These are phyloP conservation scores for Tyrophagus putrescentiae DNA, from an alignment of 1,140 invertebrate genomes.

Conservation along the genomic window DNA sequence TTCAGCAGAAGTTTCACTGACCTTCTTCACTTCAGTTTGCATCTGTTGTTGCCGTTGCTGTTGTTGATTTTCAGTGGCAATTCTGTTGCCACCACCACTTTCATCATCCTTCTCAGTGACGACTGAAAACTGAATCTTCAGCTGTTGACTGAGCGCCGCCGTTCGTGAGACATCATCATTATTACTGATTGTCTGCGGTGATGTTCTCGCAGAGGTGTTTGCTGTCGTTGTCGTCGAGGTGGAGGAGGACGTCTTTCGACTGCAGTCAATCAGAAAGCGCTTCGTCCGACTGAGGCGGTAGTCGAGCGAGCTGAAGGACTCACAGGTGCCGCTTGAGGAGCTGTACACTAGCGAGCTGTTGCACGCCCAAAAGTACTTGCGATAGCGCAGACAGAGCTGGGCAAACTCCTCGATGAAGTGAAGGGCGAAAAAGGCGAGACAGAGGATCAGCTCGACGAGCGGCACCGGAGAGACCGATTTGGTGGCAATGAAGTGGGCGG, in stretches of 20 bases:
- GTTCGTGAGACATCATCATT: not conserved
- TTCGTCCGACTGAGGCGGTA: constrained; percentile 13
- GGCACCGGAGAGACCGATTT: constrained; percentile 6
- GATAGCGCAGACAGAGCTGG: constrained; percentile 18
- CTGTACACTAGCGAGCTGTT: not conserved
- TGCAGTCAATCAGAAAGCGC: constrained; percentile 13
- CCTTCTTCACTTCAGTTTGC: not conserved
- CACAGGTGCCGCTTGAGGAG: not conserved
- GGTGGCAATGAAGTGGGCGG: not conserved
- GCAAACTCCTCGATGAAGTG: constrained; percentile 14
- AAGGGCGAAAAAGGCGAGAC: constrained; percentile 14
- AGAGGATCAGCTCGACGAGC: constrained; percentile 16
- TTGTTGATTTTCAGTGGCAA: not conserved
- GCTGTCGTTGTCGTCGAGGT: not conserved
- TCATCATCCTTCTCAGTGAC: not conserved
- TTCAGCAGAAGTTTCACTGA: no score
- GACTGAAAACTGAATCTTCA: not conserved
- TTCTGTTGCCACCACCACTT: not conserved
- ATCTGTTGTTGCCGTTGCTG: not conserved
- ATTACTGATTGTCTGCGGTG: not conserved
- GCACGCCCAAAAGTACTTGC: constrained; percentile 15
- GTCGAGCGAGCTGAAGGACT: not conserved
- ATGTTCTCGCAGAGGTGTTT: not conserved
- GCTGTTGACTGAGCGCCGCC: not conserved
- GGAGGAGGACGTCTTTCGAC: constrained; percentile 8